Evolutionary conservation across 2,888 invertebrate species (phyloP), one percentile per base, ranked within the genome.

Genomic region (Lissocephala sabroskyi): DNA sequence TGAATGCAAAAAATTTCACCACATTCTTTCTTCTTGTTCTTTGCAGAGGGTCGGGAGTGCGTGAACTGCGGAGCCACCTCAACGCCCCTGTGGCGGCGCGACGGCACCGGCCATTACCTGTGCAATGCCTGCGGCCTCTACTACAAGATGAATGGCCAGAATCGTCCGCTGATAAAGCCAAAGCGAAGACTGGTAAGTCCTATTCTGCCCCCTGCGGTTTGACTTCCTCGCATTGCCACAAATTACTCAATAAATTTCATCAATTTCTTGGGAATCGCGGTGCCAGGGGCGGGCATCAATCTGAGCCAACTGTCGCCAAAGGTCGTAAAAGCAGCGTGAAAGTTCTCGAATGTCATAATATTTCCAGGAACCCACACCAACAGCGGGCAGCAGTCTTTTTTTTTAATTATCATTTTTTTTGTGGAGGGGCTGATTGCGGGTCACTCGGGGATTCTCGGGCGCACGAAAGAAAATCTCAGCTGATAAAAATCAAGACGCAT

Each of bases 71-170:
- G 98, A 53, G 97, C 98, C 54, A 97, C 97, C 65, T 96, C 96
- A 81, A 99, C 99, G 70, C 98, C 99, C 13, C 89, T 99, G 57
- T 97, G 94, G 94, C 87, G 94, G 82, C 87, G 99, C 79, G 98
- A 99, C 86, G 97, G 98, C 65, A 97, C 97, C 67, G 98, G 98
- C 39, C 96, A 95, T 86, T 98, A 98, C 88, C 90, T 93, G 80
- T 98, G 98, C 90, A 98, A 98, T 87, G 99, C 99, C 71, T 99
- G 99, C 86, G 99, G 98, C 77, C 91, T 99, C 76, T 99, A 99
- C 88, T 97, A 98, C 89, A 98, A 98, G 89, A 98, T 98, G 97
- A 99, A 99, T 87, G 98, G 98, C 80, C 96, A 97, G 86, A 98
- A 97, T 86, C 88, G 98, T 86, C 98, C 98, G 52, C 91, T 99